Base-by-base conservation (phyloP, 1,140 invertebrate genomes). In the Drosophila hydei region DNA sequence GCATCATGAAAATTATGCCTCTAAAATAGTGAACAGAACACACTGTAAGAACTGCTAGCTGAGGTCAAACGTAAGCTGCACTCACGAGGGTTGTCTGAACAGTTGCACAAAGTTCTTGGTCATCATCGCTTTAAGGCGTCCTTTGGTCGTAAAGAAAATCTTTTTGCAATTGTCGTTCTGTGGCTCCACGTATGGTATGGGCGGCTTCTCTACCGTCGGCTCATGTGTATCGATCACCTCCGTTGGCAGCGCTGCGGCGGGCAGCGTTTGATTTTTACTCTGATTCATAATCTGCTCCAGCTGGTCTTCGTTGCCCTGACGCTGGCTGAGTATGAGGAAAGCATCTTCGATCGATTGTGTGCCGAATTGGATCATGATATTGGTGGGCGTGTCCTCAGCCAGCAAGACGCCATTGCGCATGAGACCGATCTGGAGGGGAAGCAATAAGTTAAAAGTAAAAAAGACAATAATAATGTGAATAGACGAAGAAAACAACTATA, bases 391-490 rank as follows among this genome's bases (percentile, higher is more conserved):
- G 51, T 96, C 95, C 92, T 99, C 97, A 0, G 97, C 97, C 59
- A 99, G 89, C 1, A 99, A 92, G 52, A 95, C 94, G 0, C 98
- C 98, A 76, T 94, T 94, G 83, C 98, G 94, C 94, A 99, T 95
- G 11, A 99, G 92, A 25, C 97, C 97, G 85, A 98, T 97, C 96
- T 97, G 38, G 11, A 4, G 3, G 1, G 14, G 38, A 8, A 18
- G 3, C 14, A 9, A 27, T 16, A 51, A 16, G 21, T 23, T 23
- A 8, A 8, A 4, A 27, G 11, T 25, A 23, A 42, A 23, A 11
- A 19, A 45, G 11, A 11, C 0, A 0, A 0, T 0, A 0, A 7
- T 1, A 9, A 9, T 45, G 23, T 3, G 7, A 25, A 42, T 27
- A 45, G 30, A 36, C n/a, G 4, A 33, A 12, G 2, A 8, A 4